Base-by-base conservation (phyloP, 35 echinoderm and acorn worm species). In the Holothuria glaberrima region DNA sequence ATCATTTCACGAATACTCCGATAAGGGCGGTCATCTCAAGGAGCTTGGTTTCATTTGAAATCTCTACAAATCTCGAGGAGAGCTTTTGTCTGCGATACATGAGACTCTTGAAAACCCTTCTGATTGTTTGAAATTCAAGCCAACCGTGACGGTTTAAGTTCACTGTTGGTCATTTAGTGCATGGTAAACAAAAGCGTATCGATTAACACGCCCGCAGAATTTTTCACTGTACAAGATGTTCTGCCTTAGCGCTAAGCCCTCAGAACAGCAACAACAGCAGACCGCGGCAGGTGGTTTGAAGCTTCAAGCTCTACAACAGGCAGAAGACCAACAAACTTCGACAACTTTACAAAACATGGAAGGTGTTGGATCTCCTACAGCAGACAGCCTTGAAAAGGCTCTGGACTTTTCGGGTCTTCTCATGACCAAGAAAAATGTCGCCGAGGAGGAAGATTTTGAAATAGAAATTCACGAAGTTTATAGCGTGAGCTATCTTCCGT, bases 381-480 rank as follows among this genome's bases (percentile, higher is more conserved):
- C 84, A 6, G 86, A 41, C 19, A 79, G 72, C 16, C 54, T 95
- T 12, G 90, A 95, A 68, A 79, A 89, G 61, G 80, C 85, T 63
- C 26, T 95, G 63, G 94, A 95, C 71, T 77, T 85, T 89, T 92
- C 90, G 18, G 94, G 94, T 30, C 61, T 95, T 17, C 67, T 95
- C 48, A 69, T 95, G 33, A 92, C 94, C 48, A 95, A 89, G 48
- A 95, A 95, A 89, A 95, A 95, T 89, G 90, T 95, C 2, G 94
- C 94, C 46, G 86, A 79, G 13, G 94, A 95, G 25, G 94, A 95
- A 65, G 65, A 92, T 85, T 95, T 95, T 85, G 86, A 92, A 75
- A 76, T 95, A 62, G 94, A 95, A 92, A 65, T 95, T 25, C 61
- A 72, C 19, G 94, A 95, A 66, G 86, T 95, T 30, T 95, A 89